phyloP scores from a whole-genome alignment of 2,888 invertebrate species.

The Cenopis cana region DNA sequence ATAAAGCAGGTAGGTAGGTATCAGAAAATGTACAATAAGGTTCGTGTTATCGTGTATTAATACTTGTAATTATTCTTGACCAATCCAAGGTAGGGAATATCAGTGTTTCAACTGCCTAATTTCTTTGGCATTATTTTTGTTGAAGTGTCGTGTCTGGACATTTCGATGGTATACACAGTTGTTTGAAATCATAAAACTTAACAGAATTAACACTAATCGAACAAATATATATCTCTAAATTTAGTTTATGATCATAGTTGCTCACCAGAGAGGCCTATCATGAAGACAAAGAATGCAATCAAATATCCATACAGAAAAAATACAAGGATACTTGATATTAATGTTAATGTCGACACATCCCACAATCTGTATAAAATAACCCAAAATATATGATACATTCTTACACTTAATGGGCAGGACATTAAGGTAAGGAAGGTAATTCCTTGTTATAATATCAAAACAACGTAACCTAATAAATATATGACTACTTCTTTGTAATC shows the following conservation, averaged over 20 bases:
- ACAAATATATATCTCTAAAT: not conserved
- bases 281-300: conserved; percentile 88
- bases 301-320: conserved; percentile 94
- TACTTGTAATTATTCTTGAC: too few species aligned
- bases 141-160: too few species aligned
- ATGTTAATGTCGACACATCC: conserved; percentile 90
- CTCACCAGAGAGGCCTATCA: conserved; percentile 89
- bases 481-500: not conserved
- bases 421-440: conserved; percentile 23
- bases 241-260: conserved; percentile 8
- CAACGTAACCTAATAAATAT: not conserved
- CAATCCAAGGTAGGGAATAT: too few species aligned
- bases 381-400: conserved; percentile 78
- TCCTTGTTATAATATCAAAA: conserved; percentile 14
- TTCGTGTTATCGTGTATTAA: too few species aligned
- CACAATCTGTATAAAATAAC: conserved; percentile 89
- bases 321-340: conserved; percentile 90
- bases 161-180: too few species aligned
- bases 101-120: too few species aligned
- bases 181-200: too few species aligned
- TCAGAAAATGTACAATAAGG: not conserved
- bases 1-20: not conserved
- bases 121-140: too few species aligned
- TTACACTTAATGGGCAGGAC: conserved; percentile 35
- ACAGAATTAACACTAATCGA: too few species aligned